Conservation (phyloP, 2,113 vertebrate genomes). For the Embiotoca jacksoni region DNA sequence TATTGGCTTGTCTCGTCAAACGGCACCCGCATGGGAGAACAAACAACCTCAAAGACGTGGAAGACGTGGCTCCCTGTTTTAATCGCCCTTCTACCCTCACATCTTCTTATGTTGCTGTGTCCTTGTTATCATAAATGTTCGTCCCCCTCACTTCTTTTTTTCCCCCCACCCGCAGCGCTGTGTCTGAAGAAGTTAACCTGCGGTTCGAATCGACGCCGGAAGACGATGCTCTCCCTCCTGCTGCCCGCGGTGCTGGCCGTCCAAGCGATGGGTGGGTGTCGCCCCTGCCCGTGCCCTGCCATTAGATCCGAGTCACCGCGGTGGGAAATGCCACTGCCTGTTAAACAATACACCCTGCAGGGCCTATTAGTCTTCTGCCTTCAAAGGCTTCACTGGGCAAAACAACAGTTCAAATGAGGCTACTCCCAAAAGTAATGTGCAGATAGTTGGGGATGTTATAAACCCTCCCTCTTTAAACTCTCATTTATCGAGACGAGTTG, state of each 20-base stretch:
- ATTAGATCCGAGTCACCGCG: slow-evolving; percentile 47
- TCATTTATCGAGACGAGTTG: slow-evolving; percentile 32
- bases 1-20: slow-evolving; percentile 1
- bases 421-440: slow-evolving; percentile 51
- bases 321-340: slow-evolving; percentile 51
- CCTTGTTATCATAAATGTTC: slow-evolving; percentile 9
- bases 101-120: slow-evolving; percentile 18
- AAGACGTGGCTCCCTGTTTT: background rate
- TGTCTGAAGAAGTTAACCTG: slow-evolving; percentile 70
- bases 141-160: slow-evolving; percentile 40
- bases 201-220: slow-evolving; percentile 48
- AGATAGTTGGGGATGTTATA: slow-evolving; percentile 32
- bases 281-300: slow-evolving; percentile 29
- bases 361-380: slow-evolving; percentile 50
- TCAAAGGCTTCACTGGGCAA: slow-evolving; percentile 52
- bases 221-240: slow-evolving; percentile 79
- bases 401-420: slow-evolving; percentile 56
- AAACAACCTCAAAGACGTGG: background rate
- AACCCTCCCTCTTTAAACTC: slow-evolving; percentile 39
- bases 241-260: slow-evolving; percentile 74
- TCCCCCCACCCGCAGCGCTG: slow-evolving; percentile 63
- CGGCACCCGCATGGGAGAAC: background rate
- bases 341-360: slow-evolving; percentile 61
- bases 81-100: background rate
- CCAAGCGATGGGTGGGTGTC: slow-evolving; percentile 78